Conservation (phyloP, 2,888 invertebrate species). For the Pemphredon lugubris region DNA sequence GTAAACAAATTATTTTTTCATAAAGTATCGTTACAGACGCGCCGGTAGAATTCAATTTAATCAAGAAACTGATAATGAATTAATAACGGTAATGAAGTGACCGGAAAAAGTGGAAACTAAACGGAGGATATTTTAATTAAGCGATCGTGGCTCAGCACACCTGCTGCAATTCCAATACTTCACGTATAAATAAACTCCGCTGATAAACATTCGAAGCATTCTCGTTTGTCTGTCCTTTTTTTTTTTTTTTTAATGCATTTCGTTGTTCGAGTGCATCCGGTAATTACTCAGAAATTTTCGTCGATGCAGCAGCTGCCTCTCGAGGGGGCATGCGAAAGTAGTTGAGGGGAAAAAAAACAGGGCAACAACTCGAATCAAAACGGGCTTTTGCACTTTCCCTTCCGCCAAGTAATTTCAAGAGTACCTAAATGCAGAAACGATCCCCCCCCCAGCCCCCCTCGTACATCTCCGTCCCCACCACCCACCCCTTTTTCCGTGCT, state of each 20-base stretch:
- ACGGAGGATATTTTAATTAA: too few species aligned
- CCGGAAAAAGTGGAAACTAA: too few species aligned
- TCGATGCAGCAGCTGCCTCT: slow-evolving; percentile 20
- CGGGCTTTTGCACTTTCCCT: slow-evolving; percentile 59
- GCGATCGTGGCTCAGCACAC: slow-evolving; percentile 26
- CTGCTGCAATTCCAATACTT: slow-evolving; percentile 27
- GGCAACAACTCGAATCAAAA: slow-evolving; percentile 36
- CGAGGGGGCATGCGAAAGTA: slow-evolving; percentile 2
- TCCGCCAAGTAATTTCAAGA: slow-evolving; percentile 59
- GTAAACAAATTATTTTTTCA: too few species aligned
- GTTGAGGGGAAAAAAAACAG: slow-evolving; percentile 3
- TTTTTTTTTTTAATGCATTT: slow-evolving; percentile 22
- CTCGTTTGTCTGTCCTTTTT: background rate
- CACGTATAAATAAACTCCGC: slow-evolving; percentile 18
- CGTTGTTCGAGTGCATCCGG: slow-evolving; percentile 38
- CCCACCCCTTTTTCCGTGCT: slow-evolving; percentile 22
- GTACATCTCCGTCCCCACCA: background rate
- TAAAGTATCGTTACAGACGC: too few species aligned
- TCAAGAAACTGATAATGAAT: too few species aligned
- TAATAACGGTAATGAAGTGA: too few species aligned
- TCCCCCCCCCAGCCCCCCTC: too few species aligned
- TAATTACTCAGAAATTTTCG: slow-evolving; percentile 52
- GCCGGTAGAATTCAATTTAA: too few species aligned
- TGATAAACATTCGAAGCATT: too few species aligned
- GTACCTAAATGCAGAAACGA: slow-evolving; percentile 44